phyloP scores from a whole-genome alignment of 2,113 vertebrate species.

The Anthoscopus minutus region DNA sequence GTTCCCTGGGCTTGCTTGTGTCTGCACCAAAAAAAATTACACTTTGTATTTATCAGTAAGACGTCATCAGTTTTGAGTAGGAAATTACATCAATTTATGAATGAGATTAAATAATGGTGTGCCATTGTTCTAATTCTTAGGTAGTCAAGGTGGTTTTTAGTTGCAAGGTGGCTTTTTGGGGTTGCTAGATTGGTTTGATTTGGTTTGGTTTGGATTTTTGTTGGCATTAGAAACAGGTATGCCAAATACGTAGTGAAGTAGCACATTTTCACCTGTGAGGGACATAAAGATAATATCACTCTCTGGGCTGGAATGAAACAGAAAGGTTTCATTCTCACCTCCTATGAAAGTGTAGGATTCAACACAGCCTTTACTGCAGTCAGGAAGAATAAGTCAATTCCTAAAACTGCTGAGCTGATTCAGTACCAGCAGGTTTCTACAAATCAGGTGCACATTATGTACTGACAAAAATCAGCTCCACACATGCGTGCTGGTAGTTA shows the following conservation, averaged over 20 bases:
- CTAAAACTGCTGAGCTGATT: neutral
- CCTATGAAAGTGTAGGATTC: neutral
- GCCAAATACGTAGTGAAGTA: neutral
- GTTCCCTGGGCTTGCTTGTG: neutral
- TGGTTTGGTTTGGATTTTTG: neutral
- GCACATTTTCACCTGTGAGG: neutral
- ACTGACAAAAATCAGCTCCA: neutral
- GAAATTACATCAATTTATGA: neutral
- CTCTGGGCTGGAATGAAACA: neutral
- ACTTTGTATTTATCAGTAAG: neutral
- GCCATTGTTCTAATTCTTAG: neutral
- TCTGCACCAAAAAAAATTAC: neutral
- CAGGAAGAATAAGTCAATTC: neutral
- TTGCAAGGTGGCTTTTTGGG: neutral
- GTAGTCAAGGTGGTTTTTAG: neutral
- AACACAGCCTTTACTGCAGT: neutral
- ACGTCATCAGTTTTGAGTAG: neutral
- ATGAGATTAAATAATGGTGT: neutral
- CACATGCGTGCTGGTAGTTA: neutral
- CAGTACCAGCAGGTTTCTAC: neutral
- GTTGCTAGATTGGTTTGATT: too few relatives aligned
- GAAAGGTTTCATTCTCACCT: neutral
- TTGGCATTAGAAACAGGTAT: neutral
- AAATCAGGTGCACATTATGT: neutral
- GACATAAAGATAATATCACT: neutral